These are phyloP conservation scores for Idaea dimidiata DNA, from an alignment of 2,888 invertebrate genomes.

Conservation along the genomic window DNA sequence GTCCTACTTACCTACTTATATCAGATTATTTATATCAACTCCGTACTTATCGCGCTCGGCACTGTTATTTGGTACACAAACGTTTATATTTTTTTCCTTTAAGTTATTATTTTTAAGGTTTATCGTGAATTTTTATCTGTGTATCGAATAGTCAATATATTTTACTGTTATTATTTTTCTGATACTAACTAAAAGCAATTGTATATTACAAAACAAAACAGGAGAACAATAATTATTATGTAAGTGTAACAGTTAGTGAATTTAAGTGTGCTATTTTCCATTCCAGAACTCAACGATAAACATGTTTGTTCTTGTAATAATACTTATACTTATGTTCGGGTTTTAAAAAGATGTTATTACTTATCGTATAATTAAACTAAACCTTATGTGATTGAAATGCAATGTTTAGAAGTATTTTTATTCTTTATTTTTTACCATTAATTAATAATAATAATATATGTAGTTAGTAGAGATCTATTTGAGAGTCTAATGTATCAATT, in stretches of 20 bases:
- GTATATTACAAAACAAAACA: constrained; percentile 78
- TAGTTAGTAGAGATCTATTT: constrained; percentile 81
- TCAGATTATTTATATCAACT: constrained; percentile 56
- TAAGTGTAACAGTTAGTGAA: constrained; percentile 81
- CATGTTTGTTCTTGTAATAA: constrained; percentile 67
- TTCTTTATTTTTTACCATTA: constrained; percentile 81
- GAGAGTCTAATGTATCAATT: constrained; percentile 82
- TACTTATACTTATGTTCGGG: constrained; percentile 72
- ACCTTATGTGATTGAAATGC: constrained; percentile 82
- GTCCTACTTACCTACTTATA: constrained; percentile 39
- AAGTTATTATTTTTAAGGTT: constrained; percentile 65
- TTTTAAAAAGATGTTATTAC: constrained; percentile 77
- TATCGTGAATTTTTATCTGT: constrained; percentile 69
- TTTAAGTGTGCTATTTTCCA: constrained; percentile 81
- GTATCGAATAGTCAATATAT: constrained; percentile 74
- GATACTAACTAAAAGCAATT: constrained; percentile 76
- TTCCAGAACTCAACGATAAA: constrained; percentile 80
- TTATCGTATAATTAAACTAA: constrained; percentile 77
- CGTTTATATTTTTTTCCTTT: constrained; percentile 54
- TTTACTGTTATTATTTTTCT: constrained; percentile 79
- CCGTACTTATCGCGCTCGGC: constrained; percentile 74
- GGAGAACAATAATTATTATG: constrained; percentile 81
- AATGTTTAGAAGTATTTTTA: constrained; percentile 82
- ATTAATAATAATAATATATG: constrained; percentile 63
- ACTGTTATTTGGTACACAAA: constrained; percentile 77